Evolutionary conservation across 2,113 vertebrate genomes (phyloP).

Genomic region (Tenebrosternarchus preto): DNA sequence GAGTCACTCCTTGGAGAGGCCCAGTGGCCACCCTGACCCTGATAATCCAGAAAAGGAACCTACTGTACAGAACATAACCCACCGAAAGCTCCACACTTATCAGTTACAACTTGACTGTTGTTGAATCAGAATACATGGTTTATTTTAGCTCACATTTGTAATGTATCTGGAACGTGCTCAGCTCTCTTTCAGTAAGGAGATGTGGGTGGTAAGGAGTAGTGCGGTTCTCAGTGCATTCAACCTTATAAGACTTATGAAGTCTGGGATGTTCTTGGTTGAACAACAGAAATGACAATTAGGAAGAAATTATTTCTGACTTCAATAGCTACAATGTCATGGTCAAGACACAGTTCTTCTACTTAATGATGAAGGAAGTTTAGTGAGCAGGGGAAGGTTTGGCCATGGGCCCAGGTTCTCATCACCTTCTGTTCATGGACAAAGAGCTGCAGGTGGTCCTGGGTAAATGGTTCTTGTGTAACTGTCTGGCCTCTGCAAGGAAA

Average conservation of each 20-base stretch:
- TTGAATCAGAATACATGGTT: constrained; percentile 13
- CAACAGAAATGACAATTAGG: constrained; percentile 3
- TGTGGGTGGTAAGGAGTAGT: no score
- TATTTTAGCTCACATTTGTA: not conserved
- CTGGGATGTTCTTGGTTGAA: constrained; percentile 4
- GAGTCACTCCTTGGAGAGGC: constrained; percentile 40
- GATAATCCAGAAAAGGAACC: constrained; percentile 18
- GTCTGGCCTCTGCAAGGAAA: constrained; percentile 20
- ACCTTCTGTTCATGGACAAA: constrained; percentile 6
- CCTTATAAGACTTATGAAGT: not conserved
- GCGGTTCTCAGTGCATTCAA: not conserved
- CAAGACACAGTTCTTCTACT: not conserved
- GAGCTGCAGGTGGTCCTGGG: constrained; percentile 20
- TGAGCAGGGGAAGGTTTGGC: constrained; percentile 1
- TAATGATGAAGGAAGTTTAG: constrained; percentile 8
- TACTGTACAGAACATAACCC: not conserved
- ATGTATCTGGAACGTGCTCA: not conserved
- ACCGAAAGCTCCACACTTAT: constrained; percentile 20
- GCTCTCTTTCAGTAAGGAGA: not conserved
- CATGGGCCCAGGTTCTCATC: constrained; percentile 15
- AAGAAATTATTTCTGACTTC: not conserved
- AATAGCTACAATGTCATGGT: not conserved
- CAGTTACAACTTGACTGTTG: no score
- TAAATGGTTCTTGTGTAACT: constrained; percentile 42
- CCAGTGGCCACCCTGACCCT: constrained; percentile 35